Conservation (phyloP, 2,797 vertebrate species). For the Tolypeutes matacus region DNA sequence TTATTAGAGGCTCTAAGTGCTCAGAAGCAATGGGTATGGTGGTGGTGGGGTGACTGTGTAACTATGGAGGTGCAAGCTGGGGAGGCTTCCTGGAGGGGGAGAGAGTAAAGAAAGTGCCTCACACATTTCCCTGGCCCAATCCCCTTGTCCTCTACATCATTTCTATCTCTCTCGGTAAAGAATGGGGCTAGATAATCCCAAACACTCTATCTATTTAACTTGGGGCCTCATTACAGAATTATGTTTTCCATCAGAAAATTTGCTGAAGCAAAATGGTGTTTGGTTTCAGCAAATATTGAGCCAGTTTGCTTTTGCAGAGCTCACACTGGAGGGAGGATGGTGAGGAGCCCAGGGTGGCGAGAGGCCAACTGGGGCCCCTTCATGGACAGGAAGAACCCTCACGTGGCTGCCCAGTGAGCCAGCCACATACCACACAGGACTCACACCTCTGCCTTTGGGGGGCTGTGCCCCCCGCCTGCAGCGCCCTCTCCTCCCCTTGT, state of each 20-base stretch:
- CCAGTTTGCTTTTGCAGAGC: constrained; percentile 10
- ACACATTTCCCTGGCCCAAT: background rate
- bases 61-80: background rate
- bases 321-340: background rate
- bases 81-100: background rate
- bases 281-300: constrained; percentile 69
- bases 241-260: constrained; percentile 71
- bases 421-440: background rate
- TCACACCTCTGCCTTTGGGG: background rate
- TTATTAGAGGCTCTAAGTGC: background rate
- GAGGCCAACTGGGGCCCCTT: background rate
- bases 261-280: constrained; percentile 72
- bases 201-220: constrained; percentile 51
- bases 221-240: constrained; percentile 66
- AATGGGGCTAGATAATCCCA: background rate
- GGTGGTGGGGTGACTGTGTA: background rate
- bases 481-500: background rate
- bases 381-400: background rate
- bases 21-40: background rate
- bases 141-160: background rate
- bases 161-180: constrained; percentile 38
- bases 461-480: background rate
- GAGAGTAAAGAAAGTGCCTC: background rate
- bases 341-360: background rate
- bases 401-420: background rate